Evolutionary conservation across 2,113 vertebrate genomes (phyloP), one percentile per base, ranked within the genome.

Genomic region (Heloderma charlesbogerti): DNA sequence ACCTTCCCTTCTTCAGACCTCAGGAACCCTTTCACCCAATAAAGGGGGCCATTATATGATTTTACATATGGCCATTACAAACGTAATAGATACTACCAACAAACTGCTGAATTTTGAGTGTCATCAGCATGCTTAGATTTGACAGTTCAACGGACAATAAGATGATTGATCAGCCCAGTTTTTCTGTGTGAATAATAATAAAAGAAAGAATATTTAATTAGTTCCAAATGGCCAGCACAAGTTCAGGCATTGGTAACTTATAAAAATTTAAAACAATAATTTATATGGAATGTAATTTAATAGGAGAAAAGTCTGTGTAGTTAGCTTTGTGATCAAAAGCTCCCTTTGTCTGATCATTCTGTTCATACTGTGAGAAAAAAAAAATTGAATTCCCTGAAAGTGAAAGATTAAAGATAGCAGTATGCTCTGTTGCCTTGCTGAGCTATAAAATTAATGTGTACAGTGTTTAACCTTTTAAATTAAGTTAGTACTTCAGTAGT

Each of bases 271-370:
- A 27, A 20, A 57, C 88, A 93, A 94, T 92, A 90, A 94, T 94
- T 93, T 96, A 89, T 94, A 93, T 94, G 93, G 92, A 95, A 94
- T 93, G 89, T 9, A 83, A 84, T 92, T 90, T 83, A 95, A 94
- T 93, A 93, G 87, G 89, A 93, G 85, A 94, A 94, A 96, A 94
- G 88, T 92, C 81, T 92, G 86, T 45, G 6, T 96, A 92, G 91
- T 96, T 96, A 94, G 91, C 80, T 96, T 91, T 95, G 91, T 94
- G 94, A 96, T 94, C 93, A 96, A 93, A 96, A 94, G 88, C 93
- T 94, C 92, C 85, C 90, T 95, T 95, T 94, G 94, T 96, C 92
- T 95, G 91, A 96, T 96, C 94, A 92, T 92, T 96, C 88, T 92
- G 69, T 91, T 95, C 91, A 81, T 94, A 94, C 93, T 92, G 92